These are phyloP conservation scores for Synanthedon tipuliformis DNA, from an alignment of 2,888 invertebrate genomes.

Conservation along the genomic window DNA sequence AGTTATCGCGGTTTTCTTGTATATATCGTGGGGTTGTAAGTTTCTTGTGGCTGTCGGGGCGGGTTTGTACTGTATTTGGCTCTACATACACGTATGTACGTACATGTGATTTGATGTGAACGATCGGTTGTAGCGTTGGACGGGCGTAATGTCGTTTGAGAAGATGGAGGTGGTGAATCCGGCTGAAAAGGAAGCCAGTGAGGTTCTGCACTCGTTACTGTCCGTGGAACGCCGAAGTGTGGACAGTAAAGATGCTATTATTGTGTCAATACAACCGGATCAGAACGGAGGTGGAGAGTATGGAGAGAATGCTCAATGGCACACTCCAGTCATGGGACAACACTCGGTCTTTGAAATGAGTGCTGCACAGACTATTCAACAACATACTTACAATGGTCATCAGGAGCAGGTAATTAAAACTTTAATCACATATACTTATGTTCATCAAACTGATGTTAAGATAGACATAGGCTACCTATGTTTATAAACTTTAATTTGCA, in stretches of 20 bases:
- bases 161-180: constrained; percentile 75
- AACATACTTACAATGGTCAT: constrained; percentile 60
- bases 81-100: constrained; percentile 61
- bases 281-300: constrained; percentile 61
- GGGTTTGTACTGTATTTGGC: constrained; percentile 47
- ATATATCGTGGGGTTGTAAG: constrained; percentile 35
- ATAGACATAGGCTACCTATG: no score
- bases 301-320: constrained; percentile 72
- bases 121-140: constrained; percentile 55
- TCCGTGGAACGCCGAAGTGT: constrained; percentile 76
- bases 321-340: constrained; percentile 71
- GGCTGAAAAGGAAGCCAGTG: constrained; percentile 78
- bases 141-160: constrained; percentile 52
- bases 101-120: constrained; percentile 63
- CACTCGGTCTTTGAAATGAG: constrained; percentile 63
- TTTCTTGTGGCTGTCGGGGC: constrained; percentile 41
- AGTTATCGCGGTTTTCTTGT: constrained; percentile 65
- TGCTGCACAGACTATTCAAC: constrained; percentile 50
- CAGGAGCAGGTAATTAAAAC: constrained; percentile 51
- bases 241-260: constrained; percentile 66
- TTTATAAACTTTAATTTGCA: neutral
- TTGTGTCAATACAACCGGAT: constrained; percentile 56
- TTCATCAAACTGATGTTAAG: neutral
- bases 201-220: constrained; percentile 75
- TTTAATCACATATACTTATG: neutral